Base-by-base conservation (phyloP, 2,888 invertebrate genomes). In the Andrena praecox region DNA sequence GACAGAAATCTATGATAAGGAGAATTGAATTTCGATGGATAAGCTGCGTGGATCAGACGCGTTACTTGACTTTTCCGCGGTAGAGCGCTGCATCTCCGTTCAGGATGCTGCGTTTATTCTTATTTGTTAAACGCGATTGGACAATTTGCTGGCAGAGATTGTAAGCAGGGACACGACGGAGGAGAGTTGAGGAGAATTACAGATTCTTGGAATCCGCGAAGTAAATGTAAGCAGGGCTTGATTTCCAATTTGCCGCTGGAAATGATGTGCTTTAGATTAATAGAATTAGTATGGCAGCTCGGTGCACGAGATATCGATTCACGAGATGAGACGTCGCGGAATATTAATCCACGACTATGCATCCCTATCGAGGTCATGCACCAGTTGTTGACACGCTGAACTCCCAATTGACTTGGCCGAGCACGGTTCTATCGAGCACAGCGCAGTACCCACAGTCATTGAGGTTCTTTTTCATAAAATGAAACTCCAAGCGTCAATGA, bases 11-110 rank as follows among this genome's bases (percentile, higher is more conserved):
- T 24, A 20, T 54, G 73, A 70, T 70, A 68, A 64, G n/a, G 59
- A 48, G 50, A 73, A 79, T 70, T 76, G 72, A 70, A 76, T 79
- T 73, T 52, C 50, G 64, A 75, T 81, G 62, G 71, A 75, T 74
- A 75, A 68, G 62, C 60, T 50, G 48, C 50, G 33, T 42, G 52
- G 33, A 70, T 48, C 68, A 20, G 73, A 69, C 67, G 24, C 62
- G 27, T 12, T 62, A 20, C 12, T 42, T 71, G 73, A 52, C n/a
- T 50, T 48, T 10, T 10, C 54, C 48, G 12, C 16, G 10, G 6
- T 33, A 20, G 3, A 35, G 16, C 0, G 16, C 16, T 42, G 42
- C 16, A 16, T 42, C 42, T 12, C 12, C 12, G 42, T 16, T 42
- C 42, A 16, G 12, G 12, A 16, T 42, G 42, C 12, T 42, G 42